Evolutionary conservation across 2,888 invertebrate genomes (phyloP).

Genomic region (Pseudococcus jackbeardsleyi): DNA sequence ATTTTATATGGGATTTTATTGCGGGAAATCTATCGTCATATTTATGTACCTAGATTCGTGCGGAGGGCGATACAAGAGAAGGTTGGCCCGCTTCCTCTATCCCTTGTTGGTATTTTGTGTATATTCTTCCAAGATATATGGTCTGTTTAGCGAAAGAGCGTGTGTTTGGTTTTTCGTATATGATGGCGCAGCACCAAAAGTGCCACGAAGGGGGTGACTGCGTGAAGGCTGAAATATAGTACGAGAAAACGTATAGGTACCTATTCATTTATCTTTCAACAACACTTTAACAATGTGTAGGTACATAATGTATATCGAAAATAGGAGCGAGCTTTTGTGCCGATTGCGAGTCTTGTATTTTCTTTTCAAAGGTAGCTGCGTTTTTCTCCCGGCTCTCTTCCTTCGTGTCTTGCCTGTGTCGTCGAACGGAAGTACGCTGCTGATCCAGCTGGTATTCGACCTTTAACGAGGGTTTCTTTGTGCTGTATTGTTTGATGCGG

Average conservation of each 20-base stretch:
- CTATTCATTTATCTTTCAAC: slow-evolving; percentile 51
- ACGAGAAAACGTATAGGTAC: slow-evolving; percentile 5
- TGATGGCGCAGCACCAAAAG: not conserved
- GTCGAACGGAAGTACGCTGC: not conserved
- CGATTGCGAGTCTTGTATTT: slow-evolving; percentile 13
- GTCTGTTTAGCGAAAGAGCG: not conserved
- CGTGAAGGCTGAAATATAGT: not conserved
- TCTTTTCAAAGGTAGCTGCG: slow-evolving; percentile 8
- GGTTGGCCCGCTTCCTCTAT: not conserved
- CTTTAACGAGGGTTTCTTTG: not conserved
- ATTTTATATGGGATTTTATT: not conserved
- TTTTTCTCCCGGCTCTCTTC: not conserved
- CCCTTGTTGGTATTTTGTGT: not conserved
- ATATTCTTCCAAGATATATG: slow-evolving; percentile 1
- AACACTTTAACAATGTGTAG: slow-evolving; percentile 45
- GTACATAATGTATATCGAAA: slow-evolving; percentile 32
- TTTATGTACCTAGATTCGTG: not conserved
- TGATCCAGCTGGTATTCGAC: not conserved
- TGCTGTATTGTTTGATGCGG: not conserved
- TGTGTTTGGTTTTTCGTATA: not conserved
- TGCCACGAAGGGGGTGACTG: not conserved
- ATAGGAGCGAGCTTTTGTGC: slow-evolving; percentile 43
- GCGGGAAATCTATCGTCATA: not conserved
- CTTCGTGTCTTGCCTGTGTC: not conserved
- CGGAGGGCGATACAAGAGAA: not conserved